Conservation (phyloP, 1,140 invertebrate species). For the Caenorhabditis briggsae region DNA sequence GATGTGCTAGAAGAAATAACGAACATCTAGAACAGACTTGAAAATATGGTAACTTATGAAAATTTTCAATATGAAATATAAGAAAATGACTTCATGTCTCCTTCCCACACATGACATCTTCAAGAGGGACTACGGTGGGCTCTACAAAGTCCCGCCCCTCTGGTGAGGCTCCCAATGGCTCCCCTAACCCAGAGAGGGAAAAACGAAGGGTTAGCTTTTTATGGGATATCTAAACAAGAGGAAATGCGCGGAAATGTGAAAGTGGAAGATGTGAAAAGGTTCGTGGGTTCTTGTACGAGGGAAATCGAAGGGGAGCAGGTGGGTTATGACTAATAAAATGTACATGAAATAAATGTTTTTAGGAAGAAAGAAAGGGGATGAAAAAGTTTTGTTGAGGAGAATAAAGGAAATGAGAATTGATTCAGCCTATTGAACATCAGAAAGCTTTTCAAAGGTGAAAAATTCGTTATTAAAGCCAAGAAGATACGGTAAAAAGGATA, state of each 20-base stretch:
- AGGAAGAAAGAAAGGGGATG: background rate
- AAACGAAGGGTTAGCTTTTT: background rate
- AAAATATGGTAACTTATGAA: too few species aligned
- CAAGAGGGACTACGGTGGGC: constrained; percentile 3
- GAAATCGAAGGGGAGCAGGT: background rate
- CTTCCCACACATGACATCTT: background rate
- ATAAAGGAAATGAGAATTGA: background rate
- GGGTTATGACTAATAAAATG: background rate
- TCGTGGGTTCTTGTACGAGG: background rate
- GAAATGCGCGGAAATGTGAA: constrained; percentile 3
- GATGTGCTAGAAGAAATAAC: too few species aligned
- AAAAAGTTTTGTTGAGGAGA: too few species aligned
- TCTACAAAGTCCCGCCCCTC: background rate
- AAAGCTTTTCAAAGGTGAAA: too few species aligned
- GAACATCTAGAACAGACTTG: too few species aligned
- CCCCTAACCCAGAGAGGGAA: too few species aligned
- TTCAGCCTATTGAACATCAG: background rate
- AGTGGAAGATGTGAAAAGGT: background rate
- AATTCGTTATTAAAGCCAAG: too few species aligned
- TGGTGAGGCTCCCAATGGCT: background rate
- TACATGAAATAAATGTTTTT: too few species aligned
- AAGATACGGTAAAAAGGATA: too few species aligned
- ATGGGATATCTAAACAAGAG: constrained; percentile 25
- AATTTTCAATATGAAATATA: too few species aligned
- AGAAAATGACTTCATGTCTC: too few species aligned